Evolutionary conservation across 2,797 vertebrate species (phyloP).

Genomic region (Pseudocheirus occidentalis): DNA sequence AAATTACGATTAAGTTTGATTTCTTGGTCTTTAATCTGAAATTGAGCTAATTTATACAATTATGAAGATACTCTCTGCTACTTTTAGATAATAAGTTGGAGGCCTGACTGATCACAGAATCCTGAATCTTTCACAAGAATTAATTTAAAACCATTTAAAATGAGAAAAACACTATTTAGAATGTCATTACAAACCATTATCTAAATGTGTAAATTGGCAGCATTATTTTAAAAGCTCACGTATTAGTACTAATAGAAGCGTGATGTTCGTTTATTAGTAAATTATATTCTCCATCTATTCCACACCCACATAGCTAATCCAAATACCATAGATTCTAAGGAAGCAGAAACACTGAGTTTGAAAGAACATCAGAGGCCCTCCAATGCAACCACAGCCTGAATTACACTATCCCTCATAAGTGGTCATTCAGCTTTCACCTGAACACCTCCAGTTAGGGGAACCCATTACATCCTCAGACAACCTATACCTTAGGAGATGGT

Average conservation of each 20-base stretch:
- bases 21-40: neutral
- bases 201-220: conserved; percentile 14
- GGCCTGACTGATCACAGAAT: neutral
- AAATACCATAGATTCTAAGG: neutral
- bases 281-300: neutral
- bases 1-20: neutral
- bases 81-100: neutral
- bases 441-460: neutral
- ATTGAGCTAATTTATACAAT: neutral
- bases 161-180: conserved; percentile 8
- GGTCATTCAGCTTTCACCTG: neutral
- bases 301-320: neutral
- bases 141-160: conserved; percentile 33
- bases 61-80: neutral
- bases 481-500: neutral
- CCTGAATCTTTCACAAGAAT: neutral
- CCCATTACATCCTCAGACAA: neutral
- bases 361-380: neutral
- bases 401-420: neutral
- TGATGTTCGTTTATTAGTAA: neutral
- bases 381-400: neutral
- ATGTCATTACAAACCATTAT: neutral
- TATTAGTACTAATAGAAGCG: conserved; percentile 14
- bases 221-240: conserved; percentile 35
- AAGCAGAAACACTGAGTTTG: neutral